Conservation (phyloP, 2,888 invertebrate genomes). For the Drosophila recens region DNA sequence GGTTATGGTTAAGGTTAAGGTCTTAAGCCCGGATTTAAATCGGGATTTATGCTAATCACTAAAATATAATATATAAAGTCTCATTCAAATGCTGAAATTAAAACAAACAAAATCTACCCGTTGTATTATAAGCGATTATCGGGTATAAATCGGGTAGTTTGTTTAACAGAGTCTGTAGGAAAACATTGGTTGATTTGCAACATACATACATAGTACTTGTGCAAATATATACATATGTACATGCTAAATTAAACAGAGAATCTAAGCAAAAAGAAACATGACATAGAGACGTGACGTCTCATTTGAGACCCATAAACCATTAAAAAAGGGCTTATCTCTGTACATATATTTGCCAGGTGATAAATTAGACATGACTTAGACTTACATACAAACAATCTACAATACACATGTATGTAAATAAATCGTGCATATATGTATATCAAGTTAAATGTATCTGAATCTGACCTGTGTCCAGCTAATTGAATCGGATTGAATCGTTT, state of each 20-base stretch:
- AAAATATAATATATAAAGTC: too few relatives aligned
- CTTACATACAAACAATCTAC: background rate
- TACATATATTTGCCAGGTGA: conserved; percentile 8
- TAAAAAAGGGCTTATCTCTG: conserved; percentile 31
- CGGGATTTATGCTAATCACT: too few relatives aligned
- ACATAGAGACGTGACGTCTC: conserved; percentile 19
- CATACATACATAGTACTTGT: conserved; percentile 7
- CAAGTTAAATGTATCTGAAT: conserved; percentile 4
- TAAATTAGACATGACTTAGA: conserved; percentile 15
- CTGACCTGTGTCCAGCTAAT: conserved; percentile 37
- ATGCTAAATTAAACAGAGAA: conserved; percentile 23
- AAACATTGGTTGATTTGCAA: conserved; percentile 23
- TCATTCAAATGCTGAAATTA: too few relatives aligned
- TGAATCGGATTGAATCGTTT: conserved; percentile 46
- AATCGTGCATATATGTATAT: conserved; percentile 4
- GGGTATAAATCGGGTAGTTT: conserved; percentile 1
- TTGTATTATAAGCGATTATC: background rate
- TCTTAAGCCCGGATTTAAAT: too few relatives aligned
- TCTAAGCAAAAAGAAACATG: background rate
- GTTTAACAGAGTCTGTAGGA: conserved; percentile 1
- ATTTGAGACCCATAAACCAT: too few relatives aligned
- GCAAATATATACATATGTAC: conserved; percentile 22
- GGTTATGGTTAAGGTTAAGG: too few relatives aligned
- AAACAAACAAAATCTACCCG: background rate
- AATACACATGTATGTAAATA: background rate